These are phyloP conservation scores for Sphyrna mokarran DNA, from an alignment of 2,113 vertebrate genomes.

Conservation along the genomic window DNA sequence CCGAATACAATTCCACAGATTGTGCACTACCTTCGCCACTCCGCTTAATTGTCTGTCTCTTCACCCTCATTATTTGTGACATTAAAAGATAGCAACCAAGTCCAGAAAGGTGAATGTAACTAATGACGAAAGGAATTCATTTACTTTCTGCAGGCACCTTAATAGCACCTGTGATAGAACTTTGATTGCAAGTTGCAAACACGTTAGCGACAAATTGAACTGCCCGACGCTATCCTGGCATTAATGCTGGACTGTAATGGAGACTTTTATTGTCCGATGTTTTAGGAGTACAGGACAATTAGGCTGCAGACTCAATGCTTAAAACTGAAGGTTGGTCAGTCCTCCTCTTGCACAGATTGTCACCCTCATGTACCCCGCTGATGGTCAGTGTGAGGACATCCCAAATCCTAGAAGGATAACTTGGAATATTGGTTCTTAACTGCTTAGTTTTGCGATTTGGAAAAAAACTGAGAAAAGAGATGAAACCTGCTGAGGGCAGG, in stretches of 20 bases:
- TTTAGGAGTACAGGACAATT: not conserved
- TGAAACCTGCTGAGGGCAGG: too few relatives aligned
- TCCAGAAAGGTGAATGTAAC: not conserved
- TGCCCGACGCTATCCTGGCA: not conserved
- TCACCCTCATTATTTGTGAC: not conserved
- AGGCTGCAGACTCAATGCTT: not conserved
- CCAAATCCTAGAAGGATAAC: too few relatives aligned
- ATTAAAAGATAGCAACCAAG: not conserved
- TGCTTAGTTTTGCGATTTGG: too few relatives aligned
- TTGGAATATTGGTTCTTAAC: too few relatives aligned
- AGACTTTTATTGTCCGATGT: not conserved
- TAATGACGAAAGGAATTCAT: not conserved
- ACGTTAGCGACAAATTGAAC: not conserved
- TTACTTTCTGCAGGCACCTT: not conserved
- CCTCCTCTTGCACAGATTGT: not conserved
- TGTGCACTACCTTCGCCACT: not conserved
- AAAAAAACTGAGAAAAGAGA: too few relatives aligned
- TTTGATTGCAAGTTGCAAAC: not conserved
- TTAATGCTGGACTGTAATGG: not conserved
- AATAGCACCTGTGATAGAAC: not conserved
- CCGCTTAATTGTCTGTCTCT: not conserved
- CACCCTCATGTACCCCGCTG: too few relatives aligned
- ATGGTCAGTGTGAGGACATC: too few relatives aligned
- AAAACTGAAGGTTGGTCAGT: not conserved
- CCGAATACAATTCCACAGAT: not conserved